Percentiles rank a stretch among this genome's conserved stretches.
These are phyloP conservation scores for Scyliorhinus canicula DNA, from an alignment of 2,797 vertebrate species.

Conservation along the genomic window DNA sequence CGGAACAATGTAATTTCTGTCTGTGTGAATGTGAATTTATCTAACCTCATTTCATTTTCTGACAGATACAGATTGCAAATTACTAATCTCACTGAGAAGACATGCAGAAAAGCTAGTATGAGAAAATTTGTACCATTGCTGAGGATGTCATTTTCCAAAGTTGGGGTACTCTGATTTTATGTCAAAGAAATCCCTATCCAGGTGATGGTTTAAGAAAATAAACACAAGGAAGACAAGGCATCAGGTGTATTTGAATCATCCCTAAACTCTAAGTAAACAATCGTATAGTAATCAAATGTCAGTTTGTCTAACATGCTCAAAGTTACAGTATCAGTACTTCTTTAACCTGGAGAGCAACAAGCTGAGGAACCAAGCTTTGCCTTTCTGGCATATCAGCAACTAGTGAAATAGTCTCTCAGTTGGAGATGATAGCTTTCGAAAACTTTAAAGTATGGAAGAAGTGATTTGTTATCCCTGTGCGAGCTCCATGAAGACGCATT, in stretches of 20 bases:
- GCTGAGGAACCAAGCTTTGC: not conserved
- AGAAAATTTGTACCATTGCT: not conserved
- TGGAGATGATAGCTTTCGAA: not conserved
- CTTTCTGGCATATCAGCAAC: not conserved
- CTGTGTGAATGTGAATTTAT: no score
- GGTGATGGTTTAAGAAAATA: no score
- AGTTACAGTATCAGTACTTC: not conserved
- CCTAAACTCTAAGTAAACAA: no score
- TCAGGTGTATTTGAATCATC: not conserved
- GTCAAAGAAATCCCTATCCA: not conserved
- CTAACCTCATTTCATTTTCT: not conserved
- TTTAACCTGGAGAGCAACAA: not conserved
- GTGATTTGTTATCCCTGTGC: not conserved
- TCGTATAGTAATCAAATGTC: not conserved
- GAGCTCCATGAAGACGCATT: not conserved
- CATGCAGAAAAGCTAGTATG: no score
- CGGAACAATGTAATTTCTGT: conserved; percentile 11
- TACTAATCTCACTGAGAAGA: not conserved
- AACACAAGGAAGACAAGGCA: not conserved
- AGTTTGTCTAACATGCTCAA: not conserved
- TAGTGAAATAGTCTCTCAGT: not conserved
- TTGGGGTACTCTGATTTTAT: not conserved
- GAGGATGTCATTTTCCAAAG: not conserved
- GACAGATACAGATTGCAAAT: not conserved
- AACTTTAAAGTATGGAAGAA: not conserved